Conservation (phyloP, 2,113 vertebrate genomes). For the Syngnathoides biaculeatus region DNA sequence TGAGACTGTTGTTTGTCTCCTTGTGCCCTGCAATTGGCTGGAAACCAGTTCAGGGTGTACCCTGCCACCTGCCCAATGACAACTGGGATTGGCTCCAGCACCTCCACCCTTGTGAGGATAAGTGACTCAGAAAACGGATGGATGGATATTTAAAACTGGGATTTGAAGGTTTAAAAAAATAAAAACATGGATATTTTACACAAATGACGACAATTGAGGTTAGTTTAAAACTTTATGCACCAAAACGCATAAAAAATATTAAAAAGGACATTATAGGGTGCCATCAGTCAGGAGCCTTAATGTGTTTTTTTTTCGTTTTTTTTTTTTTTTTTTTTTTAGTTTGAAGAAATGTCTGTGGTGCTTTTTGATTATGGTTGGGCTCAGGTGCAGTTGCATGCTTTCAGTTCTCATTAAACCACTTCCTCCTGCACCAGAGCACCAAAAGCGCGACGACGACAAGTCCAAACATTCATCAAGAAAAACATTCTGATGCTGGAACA, state of each 20-base stretch:
- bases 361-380: neutral
- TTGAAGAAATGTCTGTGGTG: neutral
- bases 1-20: too few species aligned
- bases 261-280: neutral
- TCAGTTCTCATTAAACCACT: slow-evolving; percentile 61
- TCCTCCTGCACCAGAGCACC: slow-evolving; percentile 37
- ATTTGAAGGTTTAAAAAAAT: too few species aligned
- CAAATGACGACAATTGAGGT: neutral
- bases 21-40: too few species aligned
- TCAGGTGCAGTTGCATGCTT: slow-evolving; percentile 34
- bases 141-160: too few species aligned
- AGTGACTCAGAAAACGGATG: too few species aligned
- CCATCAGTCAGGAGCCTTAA: neutral
- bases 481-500: neutral
- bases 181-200: too few species aligned
- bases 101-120: too few species aligned
- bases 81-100: too few species aligned
- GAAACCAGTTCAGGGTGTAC: too few species aligned
- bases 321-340: too few species aligned
- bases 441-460: neutral
- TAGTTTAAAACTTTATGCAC: neutral
- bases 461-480: neutral
- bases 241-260: neutral
- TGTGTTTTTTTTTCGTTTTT: too few species aligned
- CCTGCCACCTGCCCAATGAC: too few species aligned